These are phyloP conservation scores for Coremacera marginata DNA, from an alignment of 2,888 invertebrate species.

Conservation along the genomic window DNA sequence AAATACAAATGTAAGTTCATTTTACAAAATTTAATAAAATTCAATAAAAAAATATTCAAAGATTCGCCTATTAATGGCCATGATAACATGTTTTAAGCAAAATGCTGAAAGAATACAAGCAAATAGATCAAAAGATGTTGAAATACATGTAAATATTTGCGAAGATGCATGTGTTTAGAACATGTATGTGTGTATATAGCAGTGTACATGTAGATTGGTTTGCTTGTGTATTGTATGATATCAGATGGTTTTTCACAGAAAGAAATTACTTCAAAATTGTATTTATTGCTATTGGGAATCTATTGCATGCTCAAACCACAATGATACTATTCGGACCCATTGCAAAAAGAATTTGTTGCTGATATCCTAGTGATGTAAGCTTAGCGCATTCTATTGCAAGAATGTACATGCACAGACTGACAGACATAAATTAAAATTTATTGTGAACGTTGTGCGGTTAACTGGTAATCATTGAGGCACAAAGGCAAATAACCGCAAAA, in stretches of 20 bases:
- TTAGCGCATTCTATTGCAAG: background rate
- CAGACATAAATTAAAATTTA: constrained; percentile 15
- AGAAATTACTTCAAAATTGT: background rate
- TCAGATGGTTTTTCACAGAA: background rate
- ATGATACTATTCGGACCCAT: background rate
- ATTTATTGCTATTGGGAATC: constrained; percentile 29
- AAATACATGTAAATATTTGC: background rate
- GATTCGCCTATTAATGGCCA: background rate
- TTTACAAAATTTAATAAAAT: background rate
- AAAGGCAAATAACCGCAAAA: background rate
- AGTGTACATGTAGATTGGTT: background rate
- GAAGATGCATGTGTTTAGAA: background rate
- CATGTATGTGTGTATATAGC: background rate
- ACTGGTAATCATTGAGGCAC: background rate
- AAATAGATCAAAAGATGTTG: background rate
- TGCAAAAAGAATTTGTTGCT: background rate
- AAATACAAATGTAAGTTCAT: no score
- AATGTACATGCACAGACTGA: background rate
- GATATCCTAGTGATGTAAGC: background rate
- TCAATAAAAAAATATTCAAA: background rate
- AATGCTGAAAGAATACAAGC: background rate
- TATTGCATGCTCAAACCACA: constrained; percentile 10
- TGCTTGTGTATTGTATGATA: background rate
- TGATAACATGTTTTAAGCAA: background rate
- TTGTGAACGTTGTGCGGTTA: background rate